These are phyloP conservation scores for Salvator merianae DNA, from an alignment of 2,113 vertebrate species.

Conservation along the genomic window DNA sequence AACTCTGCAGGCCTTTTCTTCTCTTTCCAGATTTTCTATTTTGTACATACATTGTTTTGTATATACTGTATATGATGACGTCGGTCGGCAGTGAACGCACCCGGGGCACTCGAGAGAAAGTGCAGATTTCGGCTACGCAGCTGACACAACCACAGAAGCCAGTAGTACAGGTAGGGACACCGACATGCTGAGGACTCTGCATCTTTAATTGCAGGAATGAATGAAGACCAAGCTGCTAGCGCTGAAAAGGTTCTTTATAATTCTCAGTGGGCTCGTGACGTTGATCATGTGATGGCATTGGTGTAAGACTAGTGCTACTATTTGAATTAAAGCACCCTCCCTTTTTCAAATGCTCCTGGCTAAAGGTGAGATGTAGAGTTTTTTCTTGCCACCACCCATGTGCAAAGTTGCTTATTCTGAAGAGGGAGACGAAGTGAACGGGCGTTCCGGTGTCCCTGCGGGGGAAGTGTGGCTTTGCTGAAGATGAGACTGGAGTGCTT, in stretches of 20 bases:
- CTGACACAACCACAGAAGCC: slow-evolving; percentile 92
- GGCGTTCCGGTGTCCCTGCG: too few relatives aligned
- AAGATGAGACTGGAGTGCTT: neutral
- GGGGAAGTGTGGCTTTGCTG: too few relatives aligned
- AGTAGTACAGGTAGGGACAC: slow-evolving; percentile 84
- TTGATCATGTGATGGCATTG: neutral
- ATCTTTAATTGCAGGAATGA: too few relatives aligned
- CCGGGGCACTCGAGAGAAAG: slow-evolving; percentile 90
- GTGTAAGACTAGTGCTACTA: neutral
- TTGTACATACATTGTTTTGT: slow-evolving; percentile 99
- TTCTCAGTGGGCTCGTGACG: neutral
- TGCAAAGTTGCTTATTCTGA: too few relatives aligned
- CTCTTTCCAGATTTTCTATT: slow-evolving; percentile 93
- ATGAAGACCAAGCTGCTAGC: neutral
- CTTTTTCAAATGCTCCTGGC: neutral
- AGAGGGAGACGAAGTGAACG: too few relatives aligned
- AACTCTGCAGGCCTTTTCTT: neutral
- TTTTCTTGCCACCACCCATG: too few relatives aligned
- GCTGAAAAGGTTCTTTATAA: too few relatives aligned
- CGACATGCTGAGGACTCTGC: neutral
- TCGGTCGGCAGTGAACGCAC: slow-evolving; percentile 91
- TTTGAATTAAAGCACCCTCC: too few relatives aligned
- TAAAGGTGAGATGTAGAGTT: too few relatives aligned
- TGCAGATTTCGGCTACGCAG: slow-evolving; percentile 82
- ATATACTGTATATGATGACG: slow-evolving; percentile 99